Evolutionary conservation across 2,888 invertebrate species (phyloP), one percentile per base, ranked within the genome.

Genomic region (Lasioglossum pauxillum): DNA sequence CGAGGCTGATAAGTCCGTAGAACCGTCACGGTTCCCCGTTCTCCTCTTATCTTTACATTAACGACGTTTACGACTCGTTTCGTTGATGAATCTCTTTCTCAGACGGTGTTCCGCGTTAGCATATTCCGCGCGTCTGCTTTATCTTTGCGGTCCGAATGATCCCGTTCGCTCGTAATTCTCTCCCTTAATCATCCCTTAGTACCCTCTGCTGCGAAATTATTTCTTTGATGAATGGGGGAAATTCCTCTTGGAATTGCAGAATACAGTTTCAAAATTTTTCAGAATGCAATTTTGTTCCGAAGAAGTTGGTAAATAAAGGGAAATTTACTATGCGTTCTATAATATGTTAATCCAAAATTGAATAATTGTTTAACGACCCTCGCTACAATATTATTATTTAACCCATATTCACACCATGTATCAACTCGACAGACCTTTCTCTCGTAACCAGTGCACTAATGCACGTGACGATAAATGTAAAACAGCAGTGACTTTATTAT

Each of bases 1-100:
- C 79, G 79, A n/a, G 27, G 69, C 67, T 82, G 89, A 89, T 89
- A 89, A 89, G 69, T 71, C 71, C 72, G n/a, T 75, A 41, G 27
- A 46, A 23, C 19, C 49, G 71, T 19, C 27, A 35, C 31, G 31
- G 72, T 53, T 81, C 81, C 67, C 82, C 84, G 72, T 67, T 67
- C 67, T 19, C 35, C 67, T 35, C 35, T 67, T 67, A 67, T 67
- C 67, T 67, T 71, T 38, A 69, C 80, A 44, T 75, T 78, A 86
- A 76, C 80, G 35, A 44, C 57, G 71, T 49, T 46, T 75, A 64
- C 31, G 38, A 81, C 67, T 67, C 67, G 67, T 67, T 31, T 49
- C 67, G 35, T 31, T 67, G 67, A 67, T 67, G 67, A 67, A 67
- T 74, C 74, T 57, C 23, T 35, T 67, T 67, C 67, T 35, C 67